A percentile compares a stretch with the other conserved stretches of the same genome.
phyloP scores from a whole-genome alignment of 1,140 invertebrate species.

The Scylla paramamosain region DNA sequence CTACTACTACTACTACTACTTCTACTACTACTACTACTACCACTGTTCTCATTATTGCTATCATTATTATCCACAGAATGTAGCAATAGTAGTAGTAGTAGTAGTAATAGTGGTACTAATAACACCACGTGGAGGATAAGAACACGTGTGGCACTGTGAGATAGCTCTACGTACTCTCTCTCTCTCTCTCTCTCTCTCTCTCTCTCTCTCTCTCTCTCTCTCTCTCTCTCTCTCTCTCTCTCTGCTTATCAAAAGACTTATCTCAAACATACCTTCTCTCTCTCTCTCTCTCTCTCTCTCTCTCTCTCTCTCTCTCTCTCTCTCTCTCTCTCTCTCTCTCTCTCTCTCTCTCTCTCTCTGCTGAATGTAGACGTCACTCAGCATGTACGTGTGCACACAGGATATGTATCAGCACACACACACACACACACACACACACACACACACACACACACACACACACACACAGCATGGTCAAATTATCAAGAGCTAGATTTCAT shows the following conservation, averaged over 20 bases:
- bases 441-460: background rate
- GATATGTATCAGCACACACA: no score
- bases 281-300: background rate
- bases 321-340: conserved; percentile 47
- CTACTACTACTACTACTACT: no score
- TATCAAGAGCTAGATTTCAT: background rate
- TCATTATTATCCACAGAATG: no score
- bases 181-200: background rate
- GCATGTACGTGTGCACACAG: no score
- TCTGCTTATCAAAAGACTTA: background rate
- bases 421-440: background rate
- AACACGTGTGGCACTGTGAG: no score
- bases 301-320: conserved; percentile 41
- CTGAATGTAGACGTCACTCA: no score
- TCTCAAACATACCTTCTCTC: background rate
- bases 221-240: conserved; percentile 38
- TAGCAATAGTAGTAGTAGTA: no score
- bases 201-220: conserved; percentile 43
- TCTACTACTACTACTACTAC: no score
- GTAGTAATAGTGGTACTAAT: no score
- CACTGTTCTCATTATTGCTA: no score
- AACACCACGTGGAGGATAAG: no score
- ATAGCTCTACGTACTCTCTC: background rate
- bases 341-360: background rate
- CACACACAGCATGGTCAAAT: background rate